phyloP scores from a whole-genome alignment of 2,797 vertebrate species.

The Lates japonicus region DNA sequence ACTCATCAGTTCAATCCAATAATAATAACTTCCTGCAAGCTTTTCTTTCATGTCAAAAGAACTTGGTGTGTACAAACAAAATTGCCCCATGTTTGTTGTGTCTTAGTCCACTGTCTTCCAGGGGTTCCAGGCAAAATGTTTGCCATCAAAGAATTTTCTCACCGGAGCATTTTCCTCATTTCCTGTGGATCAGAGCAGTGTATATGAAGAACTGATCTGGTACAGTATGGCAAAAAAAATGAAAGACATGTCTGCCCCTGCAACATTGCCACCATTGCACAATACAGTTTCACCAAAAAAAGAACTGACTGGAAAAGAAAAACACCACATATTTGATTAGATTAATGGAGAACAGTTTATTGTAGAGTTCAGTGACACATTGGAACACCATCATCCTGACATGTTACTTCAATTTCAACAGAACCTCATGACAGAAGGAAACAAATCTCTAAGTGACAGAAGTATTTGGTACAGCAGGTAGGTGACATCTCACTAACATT shows the following conservation, averaged over 20 bases:
- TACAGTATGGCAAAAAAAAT: not conserved
- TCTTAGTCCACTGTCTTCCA: not conserved
- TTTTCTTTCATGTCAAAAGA: not conserved
- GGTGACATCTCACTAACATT: conserved; percentile 61
- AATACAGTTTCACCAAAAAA: not conserved
- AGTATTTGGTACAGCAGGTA: conserved; percentile 61
- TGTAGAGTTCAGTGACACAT: conserved; percentile 75
- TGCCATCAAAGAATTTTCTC: no score
- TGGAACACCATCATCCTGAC: conserved; percentile 59
- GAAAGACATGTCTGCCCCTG: not conserved
- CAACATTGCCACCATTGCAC: not conserved
- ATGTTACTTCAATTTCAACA: conserved; percentile 54
- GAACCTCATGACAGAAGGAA: conserved; percentile 59
- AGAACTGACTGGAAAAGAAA: not conserved
- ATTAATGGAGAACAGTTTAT: conserved; percentile 78
- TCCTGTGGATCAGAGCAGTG: not conserved
- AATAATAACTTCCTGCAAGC: not conserved
- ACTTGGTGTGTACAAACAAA: not conserved
- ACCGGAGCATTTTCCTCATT: not conserved
- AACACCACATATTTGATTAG: not conserved
- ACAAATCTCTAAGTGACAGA: conserved; percentile 51
- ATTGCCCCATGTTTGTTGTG: not conserved
- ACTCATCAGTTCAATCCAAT: not conserved
- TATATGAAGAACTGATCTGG: not conserved
- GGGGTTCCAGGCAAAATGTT: not conserved